Conservation (phyloP, 2,888 invertebrate genomes). For the Nomada goodeniana region DNA sequence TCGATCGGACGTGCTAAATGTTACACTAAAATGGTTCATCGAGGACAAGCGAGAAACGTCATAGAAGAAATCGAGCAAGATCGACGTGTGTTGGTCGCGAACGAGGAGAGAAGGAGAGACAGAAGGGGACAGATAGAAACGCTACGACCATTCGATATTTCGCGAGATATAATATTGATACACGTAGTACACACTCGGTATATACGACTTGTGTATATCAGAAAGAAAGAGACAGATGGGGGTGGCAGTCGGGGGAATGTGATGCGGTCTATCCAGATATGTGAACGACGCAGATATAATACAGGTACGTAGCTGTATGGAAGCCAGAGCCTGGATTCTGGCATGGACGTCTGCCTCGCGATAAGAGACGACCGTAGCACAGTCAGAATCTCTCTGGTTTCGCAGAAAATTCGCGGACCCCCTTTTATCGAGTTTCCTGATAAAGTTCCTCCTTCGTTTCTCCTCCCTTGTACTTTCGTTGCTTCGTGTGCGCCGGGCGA, state of each 20-base stretch:
- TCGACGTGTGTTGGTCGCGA: constrained; percentile 19
- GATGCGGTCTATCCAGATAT: constrained; percentile 76
- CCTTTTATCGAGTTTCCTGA: constrained; percentile 72
- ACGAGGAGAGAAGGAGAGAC: constrained; percentile 50
- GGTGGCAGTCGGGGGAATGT: constrained; percentile 63
- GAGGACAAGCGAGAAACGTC: constrained; percentile 27
- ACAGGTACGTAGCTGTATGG: constrained; percentile 73
- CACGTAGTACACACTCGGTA: constrained; percentile 55
- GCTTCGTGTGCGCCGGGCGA: constrained; percentile 9
- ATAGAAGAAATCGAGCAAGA: constrained; percentile 14
- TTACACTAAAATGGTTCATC: constrained; percentile 4
- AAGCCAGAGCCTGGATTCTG: constrained; percentile 75
- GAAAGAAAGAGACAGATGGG: constrained; percentile 57
- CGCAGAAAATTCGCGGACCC: constrained; percentile 74
- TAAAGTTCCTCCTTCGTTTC: constrained; percentile 54
- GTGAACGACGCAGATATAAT: constrained; percentile 75
- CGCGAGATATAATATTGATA: constrained; percentile 77
- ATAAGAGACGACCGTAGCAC: constrained; percentile 77
- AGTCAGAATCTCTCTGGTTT: constrained; percentile 69
- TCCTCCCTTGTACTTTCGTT: neutral
- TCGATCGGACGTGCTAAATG: constrained; percentile 14
- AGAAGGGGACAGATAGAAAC: constrained; percentile 44
- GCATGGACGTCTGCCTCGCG: constrained; percentile 78
- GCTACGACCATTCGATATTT: constrained; percentile 72
- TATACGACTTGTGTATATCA: constrained; percentile 34